A percentile compares a stretch with the other conserved stretches of the same genome.
These are phyloP conservation scores for Spatulosminthurus flaviceps DNA, from an alignment of 2,888 invertebrate species.

Conservation along the genomic window DNA sequence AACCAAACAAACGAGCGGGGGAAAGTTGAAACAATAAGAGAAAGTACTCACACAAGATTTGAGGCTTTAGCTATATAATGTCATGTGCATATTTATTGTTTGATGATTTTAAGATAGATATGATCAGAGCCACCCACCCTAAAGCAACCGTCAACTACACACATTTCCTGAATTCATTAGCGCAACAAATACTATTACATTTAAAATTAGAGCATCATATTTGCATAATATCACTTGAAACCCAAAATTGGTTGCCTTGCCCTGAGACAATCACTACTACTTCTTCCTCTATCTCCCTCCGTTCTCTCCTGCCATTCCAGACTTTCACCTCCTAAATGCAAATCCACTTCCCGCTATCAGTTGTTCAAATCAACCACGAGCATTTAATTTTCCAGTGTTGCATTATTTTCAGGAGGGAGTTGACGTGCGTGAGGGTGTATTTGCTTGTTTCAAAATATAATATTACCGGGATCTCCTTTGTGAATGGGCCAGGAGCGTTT, in stretches of 20 bases:
- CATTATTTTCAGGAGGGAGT: background rate
- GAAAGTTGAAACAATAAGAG: background rate
- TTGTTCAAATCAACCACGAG: background rate
- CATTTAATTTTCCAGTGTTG: background rate
- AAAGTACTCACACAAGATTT: background rate
- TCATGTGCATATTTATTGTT: constrained; percentile 11
- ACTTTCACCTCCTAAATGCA: background rate
- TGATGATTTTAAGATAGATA: constrained; percentile 25
- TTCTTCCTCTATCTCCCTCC: too few relatives aligned
- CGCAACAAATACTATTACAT: constrained; percentile 24
- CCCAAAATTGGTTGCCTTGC: background rate
- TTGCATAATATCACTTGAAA: constrained; percentile 28
- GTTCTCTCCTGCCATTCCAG: background rate
- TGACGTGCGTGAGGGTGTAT: background rate
- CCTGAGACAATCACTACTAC: too few relatives aligned
- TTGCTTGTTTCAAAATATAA: too few relatives aligned
- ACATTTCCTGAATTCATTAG: too few relatives aligned
- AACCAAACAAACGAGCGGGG: background rate
- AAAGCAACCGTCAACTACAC: too few relatives aligned
- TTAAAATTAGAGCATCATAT: constrained; percentile 25
- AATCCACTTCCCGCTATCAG: background rate
- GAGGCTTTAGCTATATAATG: background rate
- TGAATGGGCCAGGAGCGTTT: too few relatives aligned
- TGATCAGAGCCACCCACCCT: too few relatives aligned
- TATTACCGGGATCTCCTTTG: too few relatives aligned